Evolutionary conservation across 1,140 invertebrate species (phyloP), one percentile per base, ranked within the genome.

Genomic region (Sweltsa coloradensis): DNA sequence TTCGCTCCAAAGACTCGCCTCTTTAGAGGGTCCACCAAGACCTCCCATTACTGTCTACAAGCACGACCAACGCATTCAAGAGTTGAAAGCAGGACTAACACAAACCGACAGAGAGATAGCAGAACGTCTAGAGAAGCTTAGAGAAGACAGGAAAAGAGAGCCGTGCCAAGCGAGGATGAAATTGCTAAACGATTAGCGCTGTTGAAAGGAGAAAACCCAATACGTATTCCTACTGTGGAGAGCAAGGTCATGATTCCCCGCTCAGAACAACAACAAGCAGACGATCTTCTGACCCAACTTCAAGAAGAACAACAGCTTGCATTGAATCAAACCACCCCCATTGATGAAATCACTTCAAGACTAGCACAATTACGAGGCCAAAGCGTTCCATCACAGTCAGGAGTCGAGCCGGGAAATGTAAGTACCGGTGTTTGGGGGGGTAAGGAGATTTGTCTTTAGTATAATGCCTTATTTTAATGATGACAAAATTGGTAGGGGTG

Each of bases 221-320:
- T 16, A 22, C n/a, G n/a, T n/a, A n/a, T n/a, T n/a, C n/a, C n/a
- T n/a, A n/a, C n/a, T n/a, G n/a, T n/a, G n/a, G n/a, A n/a, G n/a
- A n/a, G n/a, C n/a, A n/a, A n/a, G n/a, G n/a, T n/a, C n/a, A n/a
- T n/a, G n/a, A n/a, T n/a, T n/a, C n/a, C n/a, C n/a, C n/a, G n/a
- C n/a, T n/a, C n/a, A n/a, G 75, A 78, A 53, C 67, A 76, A 52
- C 72, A 81, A 52, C 76, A 78, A 64, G 68, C 67, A 18, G 68
- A 77, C 56, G 73, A 77, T 54, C 56, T 81, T 14, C 48, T 82
- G 13, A 71, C 71, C 39, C 70, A 78, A 50, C 77, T 75, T 52
- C 52, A 73, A 47, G 68, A 67, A 18, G 72, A 81, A 61, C 27
- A 34, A 5, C 16, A 45, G 27, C 23, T 45, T 27, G 25, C 6